These are phyloP conservation scores for Heliothis virescens DNA, from an alignment of 1,140 invertebrate genomes.

Conservation along the genomic window DNA sequence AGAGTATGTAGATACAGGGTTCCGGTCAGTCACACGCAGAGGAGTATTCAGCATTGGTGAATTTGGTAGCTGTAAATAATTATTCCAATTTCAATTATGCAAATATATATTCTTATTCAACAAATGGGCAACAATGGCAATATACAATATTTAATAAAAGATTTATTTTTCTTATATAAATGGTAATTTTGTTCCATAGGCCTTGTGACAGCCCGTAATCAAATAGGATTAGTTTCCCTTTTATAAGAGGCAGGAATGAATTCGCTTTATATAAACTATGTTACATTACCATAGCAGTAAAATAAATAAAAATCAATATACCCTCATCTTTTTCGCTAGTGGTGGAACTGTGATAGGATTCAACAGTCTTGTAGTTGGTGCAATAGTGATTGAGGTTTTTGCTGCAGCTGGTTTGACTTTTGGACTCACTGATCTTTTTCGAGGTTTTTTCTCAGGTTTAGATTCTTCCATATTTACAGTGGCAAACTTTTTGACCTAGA, in stretches of 20 bases:
- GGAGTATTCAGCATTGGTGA: constrained; percentile 51
- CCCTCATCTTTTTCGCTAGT: constrained; percentile 71
- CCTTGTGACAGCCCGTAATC: too few species aligned
- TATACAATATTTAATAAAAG: too few species aligned
- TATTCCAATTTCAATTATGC: too few species aligned
- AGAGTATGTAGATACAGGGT: constrained; percentile 55
- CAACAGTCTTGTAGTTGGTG: constrained; percentile 55
- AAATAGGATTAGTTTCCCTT: too few species aligned
- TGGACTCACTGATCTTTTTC: constrained; percentile 71
- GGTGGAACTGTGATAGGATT: constrained; percentile 57
- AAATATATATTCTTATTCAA: too few species aligned
- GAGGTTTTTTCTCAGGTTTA: constrained; percentile 66
- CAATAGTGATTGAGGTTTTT: constrained; percentile 69
- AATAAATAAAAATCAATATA: constrained; percentile 43
- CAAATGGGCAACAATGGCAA: too few species aligned
- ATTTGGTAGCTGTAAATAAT: constrained; percentile 63
- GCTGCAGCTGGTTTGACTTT: constrained; percentile 67
- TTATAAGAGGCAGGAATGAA: too few species aligned
- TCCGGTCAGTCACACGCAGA: neutral
- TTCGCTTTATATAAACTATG: neutral
- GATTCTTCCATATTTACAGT: constrained; percentile 73
- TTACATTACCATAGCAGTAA: neutral
- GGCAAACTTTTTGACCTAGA: constrained; percentile 82
- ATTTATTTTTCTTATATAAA: too few species aligned
- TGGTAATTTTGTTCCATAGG: too few species aligned